These are phyloP conservation scores for Tetranychus cinnabarinus DNA, from an alignment of 1,140 invertebrate genomes.

Conservation along the genomic window DNA sequence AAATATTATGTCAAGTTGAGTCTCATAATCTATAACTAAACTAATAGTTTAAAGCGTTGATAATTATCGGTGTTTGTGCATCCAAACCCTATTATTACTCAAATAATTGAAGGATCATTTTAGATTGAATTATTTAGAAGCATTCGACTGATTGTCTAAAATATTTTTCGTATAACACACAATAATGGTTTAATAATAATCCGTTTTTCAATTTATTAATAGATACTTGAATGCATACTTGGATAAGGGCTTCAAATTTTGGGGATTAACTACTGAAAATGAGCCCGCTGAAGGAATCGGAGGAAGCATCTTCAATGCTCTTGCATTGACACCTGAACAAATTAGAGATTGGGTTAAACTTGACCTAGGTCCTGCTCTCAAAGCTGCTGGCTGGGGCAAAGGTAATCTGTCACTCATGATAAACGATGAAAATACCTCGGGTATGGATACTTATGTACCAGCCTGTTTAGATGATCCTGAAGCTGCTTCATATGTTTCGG, in stretches of 20 bases:
- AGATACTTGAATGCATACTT: constrained; percentile 35
- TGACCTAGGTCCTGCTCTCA: background rate
- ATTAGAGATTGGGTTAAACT: constrained; percentile 1
- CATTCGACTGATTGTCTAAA: background rate
- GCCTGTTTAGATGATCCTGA: constrained; percentile 5
- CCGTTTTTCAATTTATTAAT: no score
- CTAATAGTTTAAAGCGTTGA: background rate
- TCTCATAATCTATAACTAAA: no score
- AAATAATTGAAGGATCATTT: no score
- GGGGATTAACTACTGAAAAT: constrained; percentile 36
- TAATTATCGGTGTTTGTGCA: no score
- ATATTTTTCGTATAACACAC: no score
- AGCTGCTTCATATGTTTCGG: constrained; percentile 5
- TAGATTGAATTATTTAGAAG: no score
- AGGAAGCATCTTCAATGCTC: background rate
- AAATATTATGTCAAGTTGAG: constrained; percentile 34
- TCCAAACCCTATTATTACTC: no score
- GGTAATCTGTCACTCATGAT: constrained; percentile 10
- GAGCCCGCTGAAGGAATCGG: constrained; percentile 22
- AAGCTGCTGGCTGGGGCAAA: constrained; percentile 19
- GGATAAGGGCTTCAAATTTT: constrained; percentile 27
- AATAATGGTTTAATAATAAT: no score
- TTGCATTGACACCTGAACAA: background rate
- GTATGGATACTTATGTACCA: background rate
- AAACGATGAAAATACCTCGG: background rate